Conservation (phyloP, 2,113 vertebrate genomes). For the Oenanthe melanoleuca region DNA sequence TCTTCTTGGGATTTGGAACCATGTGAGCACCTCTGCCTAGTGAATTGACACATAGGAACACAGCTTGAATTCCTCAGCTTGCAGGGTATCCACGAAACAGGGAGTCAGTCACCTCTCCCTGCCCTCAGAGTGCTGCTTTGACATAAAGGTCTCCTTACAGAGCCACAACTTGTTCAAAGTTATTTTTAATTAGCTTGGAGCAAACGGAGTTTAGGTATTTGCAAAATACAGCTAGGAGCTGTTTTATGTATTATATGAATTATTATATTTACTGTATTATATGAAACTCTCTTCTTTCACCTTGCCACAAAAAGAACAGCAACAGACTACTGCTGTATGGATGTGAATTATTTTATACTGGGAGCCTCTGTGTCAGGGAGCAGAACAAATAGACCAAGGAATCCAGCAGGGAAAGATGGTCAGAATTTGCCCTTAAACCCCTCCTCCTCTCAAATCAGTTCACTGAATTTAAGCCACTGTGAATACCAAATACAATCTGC, state of each 20-base stretch:
- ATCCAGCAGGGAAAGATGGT: fast-evolving
- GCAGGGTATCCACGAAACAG: fast-evolving
- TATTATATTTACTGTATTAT: too few relatives aligned
- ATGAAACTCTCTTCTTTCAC: neutral
- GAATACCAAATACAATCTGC: fast-evolving
- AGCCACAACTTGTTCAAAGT: fast-evolving
- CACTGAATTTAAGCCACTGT: fast-evolving
- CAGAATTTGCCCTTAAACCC: fast-evolving
- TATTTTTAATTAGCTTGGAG: neutral
- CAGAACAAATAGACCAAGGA: fast-evolving
- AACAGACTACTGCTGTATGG: fast-evolving
- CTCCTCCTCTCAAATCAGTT: fast-evolving
- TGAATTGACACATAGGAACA: fast-evolving
- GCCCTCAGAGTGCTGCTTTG: fast-evolving
- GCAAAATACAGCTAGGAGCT: neutral
- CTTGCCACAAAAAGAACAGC: fast-evolving
- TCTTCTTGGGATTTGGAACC: fast-evolving
- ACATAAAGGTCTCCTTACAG: fast-evolving
- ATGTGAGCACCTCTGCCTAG: fast-evolving
- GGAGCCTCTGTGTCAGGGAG: neutral
- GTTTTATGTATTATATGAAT: too few relatives aligned
- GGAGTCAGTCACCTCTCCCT: fast-evolving
- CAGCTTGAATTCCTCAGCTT: too few relatives aligned
- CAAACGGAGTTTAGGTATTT: fast-evolving
- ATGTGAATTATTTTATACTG: fast-evolving